These are phyloP conservation scores for Halictus rubicundus DNA, from an alignment of 1,140 invertebrate genomes.

Conservation along the genomic window DNA sequence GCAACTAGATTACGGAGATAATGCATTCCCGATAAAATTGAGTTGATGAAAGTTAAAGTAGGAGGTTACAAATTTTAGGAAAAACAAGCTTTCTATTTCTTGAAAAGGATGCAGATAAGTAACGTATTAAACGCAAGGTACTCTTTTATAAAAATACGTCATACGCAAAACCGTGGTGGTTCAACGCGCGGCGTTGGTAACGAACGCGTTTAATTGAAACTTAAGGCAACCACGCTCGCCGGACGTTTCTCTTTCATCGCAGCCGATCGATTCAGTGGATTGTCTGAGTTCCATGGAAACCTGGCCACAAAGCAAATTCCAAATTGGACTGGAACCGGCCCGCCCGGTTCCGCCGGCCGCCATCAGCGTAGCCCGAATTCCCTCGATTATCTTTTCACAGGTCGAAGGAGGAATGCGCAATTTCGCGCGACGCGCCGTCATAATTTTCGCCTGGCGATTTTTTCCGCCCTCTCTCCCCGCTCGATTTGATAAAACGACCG, in stretches of 20 bases:
- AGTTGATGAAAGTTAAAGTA: too few relatives aligned
- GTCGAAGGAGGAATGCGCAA: neutral
- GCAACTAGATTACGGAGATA: too few relatives aligned
- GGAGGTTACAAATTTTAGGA: too few relatives aligned
- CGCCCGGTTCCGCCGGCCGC: neutral
- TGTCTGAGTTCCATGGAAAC: neutral
- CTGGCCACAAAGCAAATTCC: neutral
- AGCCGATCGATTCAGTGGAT: neutral
- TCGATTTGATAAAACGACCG: neutral
- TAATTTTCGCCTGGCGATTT: constrained; percentile 6
- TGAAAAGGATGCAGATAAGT: too few relatives aligned
- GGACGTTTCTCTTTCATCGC: neutral
- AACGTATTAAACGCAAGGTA: too few relatives aligned
- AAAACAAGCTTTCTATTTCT: too few relatives aligned
- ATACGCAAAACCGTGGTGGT: too few relatives aligned
- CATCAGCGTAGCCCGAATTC: neutral
- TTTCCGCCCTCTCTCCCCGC: fast-evolving
- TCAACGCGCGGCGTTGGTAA: too few relatives aligned
- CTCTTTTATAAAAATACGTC: too few relatives aligned
- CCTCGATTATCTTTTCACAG: constrained; percentile 1
- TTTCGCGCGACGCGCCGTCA: neutral
- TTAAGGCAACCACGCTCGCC: neutral
- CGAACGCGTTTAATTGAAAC: too few relatives aligned
- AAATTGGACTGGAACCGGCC: neutral
- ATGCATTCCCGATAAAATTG: too few relatives aligned